Percentiles rank a stretch among this genome's conserved stretches.
Evolutionary conservation across 2,888 invertebrate species (phyloP).

Genomic region (Piscicola geometra): DNA sequence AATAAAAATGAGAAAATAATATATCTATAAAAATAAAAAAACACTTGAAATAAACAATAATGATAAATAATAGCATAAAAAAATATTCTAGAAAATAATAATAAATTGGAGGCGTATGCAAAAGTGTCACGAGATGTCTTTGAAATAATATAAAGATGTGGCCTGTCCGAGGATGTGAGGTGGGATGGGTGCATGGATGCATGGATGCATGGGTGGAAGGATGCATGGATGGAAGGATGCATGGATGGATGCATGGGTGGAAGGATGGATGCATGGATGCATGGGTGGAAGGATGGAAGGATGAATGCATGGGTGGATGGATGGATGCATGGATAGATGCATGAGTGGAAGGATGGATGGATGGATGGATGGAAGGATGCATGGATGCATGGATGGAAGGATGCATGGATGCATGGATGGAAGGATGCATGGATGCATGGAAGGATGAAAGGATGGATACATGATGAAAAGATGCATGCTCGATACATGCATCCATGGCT

Average conservation of each 20-base stretch:
- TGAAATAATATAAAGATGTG: too few species aligned
- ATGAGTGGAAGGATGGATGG: background rate
- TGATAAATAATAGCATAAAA: constrained; percentile 5
- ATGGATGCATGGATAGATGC: background rate
- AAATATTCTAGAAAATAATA: too few species aligned
- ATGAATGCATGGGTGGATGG: background rate
- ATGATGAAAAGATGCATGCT: background rate
- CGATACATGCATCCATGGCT: background rate
- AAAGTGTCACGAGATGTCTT: too few species aligned
- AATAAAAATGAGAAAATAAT: too few species aligned
- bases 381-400: background rate
- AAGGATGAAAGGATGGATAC: background rate
- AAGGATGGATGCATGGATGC: background rate
- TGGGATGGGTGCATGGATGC: background rate
- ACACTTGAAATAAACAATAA: background rate
- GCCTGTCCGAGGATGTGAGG: too few species aligned
- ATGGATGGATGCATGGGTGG: background rate
- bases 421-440: background rate
- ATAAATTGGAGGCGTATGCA: too few species aligned
- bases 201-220: background rate
- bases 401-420: background rate
- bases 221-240: background rate
- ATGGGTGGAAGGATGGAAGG: background rate
- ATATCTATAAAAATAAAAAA: too few species aligned
- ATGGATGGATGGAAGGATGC: background rate